A percentile compares a stretch with the other conserved stretches of the same genome.
These are phyloP conservation scores for Malurus splendens DNA, from an alignment of 2,797 vertebrate species.

Conservation along the genomic window DNA sequence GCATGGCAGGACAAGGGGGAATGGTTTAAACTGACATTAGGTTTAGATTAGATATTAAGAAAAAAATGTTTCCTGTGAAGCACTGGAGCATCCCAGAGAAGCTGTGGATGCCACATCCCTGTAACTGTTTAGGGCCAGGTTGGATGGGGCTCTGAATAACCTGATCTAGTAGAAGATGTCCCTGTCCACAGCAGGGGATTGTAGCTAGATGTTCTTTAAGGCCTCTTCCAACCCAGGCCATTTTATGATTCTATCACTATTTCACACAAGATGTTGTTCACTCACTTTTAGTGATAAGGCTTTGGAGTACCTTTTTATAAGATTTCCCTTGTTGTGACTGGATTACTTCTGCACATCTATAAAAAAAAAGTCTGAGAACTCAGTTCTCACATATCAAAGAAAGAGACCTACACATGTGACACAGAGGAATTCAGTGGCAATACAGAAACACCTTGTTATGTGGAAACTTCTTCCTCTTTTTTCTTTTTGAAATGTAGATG, in stretches of 20 bases:
- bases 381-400: background rate
- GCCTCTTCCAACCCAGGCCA: background rate
- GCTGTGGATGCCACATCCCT: background rate
- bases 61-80: background rate
- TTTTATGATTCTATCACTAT: background rate
- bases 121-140: background rate
- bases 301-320: slow-evolving; percentile 60
- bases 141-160: background rate
- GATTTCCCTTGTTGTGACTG: slow-evolving; percentile 49
- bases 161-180: background rate
- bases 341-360: slow-evolving; percentile 49
- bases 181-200: background rate
- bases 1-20: background rate
- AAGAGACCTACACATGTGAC: background rate
- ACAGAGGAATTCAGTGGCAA: background rate
- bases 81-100: background rate
- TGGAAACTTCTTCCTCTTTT: background rate
- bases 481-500: background rate
- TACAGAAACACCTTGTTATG: background rate
- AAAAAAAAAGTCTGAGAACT: slow-evolving; percentile 44
- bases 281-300: slow-evolving; percentile 48
- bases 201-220: background rate
- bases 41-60: background rate
- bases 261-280: slow-evolving; percentile 40
- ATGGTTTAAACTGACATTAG: background rate